Evolutionary conservation across 1,140 invertebrate genomes (phyloP), one percentile per base, ranked within the genome.

Genomic region (Leptinotarsa texana): DNA sequence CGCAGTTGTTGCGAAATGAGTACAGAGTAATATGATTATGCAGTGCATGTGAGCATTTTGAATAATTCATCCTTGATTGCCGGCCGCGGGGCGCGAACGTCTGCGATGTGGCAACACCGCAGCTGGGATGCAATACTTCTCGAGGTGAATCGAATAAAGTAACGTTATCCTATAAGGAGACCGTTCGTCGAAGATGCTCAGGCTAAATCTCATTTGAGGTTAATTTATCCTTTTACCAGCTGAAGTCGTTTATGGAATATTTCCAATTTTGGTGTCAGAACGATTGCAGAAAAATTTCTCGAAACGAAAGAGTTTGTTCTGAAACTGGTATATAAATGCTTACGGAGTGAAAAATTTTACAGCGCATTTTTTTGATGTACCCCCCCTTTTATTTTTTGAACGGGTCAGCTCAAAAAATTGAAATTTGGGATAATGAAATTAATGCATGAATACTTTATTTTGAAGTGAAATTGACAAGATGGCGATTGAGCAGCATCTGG

Each of bases 91-190:
- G 15, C n/a, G 3, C 51, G 6, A 57, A 57, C n/a, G 51, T 57
- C 51, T 15, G n/a, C 11, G 51, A 57, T 57, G n/a, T 57, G 51
- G 51, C 51, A 57, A 57, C 51, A 57, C 51, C 51, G 51, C 51
- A 18, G 51, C 13, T 57, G 51, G 51, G 51, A 57, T 57, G 51
- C 51, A 57, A 57, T 57, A 4, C 51, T 57, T 57, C 51, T 70
- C 69, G 33, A 73, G 71, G 71, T 73, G 71, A 73, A 73, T 74
- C 75, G 75, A 77, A 67, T 66, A 77, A 77, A 77, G 63, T 75
- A 75, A 72, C 74, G 74, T 77, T 69, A 66, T 57, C 48, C 47
- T 33, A 57, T 57, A 57, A 57, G 51, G 33, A 24, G 33, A 33
- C 66, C 66, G 66, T 42, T 47, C 33, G 66, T n/a, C 42, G 66